A percentile compares a stretch with the other conserved stretches of the same genome.
These are phyloP conservation scores for Leucozona laternaria DNA, from an alignment of 2,888 invertebrate genomes.

Conservation along the genomic window DNA sequence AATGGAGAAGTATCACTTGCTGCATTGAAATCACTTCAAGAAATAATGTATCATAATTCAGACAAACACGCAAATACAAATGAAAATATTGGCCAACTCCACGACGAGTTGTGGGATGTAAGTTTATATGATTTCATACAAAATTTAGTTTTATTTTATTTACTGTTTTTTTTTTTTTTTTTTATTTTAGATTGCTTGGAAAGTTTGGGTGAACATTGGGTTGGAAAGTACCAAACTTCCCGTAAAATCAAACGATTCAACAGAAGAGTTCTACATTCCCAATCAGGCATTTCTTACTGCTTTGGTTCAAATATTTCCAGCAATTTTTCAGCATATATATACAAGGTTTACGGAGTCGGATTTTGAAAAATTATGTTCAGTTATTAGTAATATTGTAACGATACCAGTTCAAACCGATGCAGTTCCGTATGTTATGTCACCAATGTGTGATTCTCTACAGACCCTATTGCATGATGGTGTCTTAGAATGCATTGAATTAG, in stretches of 20 bases:
- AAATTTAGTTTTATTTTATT: conserved; percentile 16
- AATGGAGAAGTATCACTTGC: conserved; percentile 98
- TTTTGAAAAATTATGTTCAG: conserved; percentile 91
- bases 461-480: conserved; percentile 94
- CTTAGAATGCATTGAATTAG: conserved; percentile 92
- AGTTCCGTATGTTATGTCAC: conserved; percentile 91
- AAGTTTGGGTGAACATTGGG: conserved; percentile 95
- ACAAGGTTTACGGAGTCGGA: conserved; percentile 86
- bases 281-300: conserved; percentile 97
- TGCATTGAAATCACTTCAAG: conserved; percentile 98
- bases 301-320: conserved; percentile 97
- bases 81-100: conserved; percentile 78
- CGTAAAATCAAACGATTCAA: conserved; percentile 80
- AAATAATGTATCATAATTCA: conserved; percentile 91
- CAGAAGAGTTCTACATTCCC: conserved; percentile 90
- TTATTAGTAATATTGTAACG: conserved; percentile 90
- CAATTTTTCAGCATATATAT: conserved; percentile 95
- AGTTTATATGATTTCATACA: conserved; percentile 68
- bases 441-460: conserved; percentile 91
- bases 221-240: conserved; percentile 88
- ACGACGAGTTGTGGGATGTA: conserved; percentile 89
- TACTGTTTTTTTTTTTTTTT: not conserved
- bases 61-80: conserved; percentile 77
- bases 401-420: conserved; percentile 93
- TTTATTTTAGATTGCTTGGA: conserved; percentile 87